A percentile compares a stretch with the other conserved stretches of the same genome.
Evolutionary conservation across 2,888 invertebrate species (phyloP).

Genomic region (Drosophila algonquin): DNA sequence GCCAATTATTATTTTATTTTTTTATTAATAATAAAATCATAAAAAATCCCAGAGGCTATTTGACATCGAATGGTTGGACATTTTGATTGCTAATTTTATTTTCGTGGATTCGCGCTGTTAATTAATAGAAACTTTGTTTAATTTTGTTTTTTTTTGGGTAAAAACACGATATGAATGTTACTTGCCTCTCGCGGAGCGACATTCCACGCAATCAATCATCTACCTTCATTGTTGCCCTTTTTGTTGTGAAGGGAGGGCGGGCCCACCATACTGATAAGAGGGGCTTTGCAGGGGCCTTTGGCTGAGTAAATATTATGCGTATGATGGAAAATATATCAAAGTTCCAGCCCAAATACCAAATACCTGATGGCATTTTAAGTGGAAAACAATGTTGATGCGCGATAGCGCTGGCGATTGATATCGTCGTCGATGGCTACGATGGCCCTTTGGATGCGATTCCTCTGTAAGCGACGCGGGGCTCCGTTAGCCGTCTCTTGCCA

Average conservation of each 20-base stretch:
- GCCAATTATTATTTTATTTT: too few species aligned
- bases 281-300: not conserved
- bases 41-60: too few species aligned
- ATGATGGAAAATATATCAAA: not conserved
- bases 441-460: not conserved
- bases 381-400: conserved; percentile 1
- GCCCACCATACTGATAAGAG: not conserved
- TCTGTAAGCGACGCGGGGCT: not conserved
- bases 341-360: not conserved
- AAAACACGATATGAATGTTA: not conserved
- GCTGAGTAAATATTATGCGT: not conserved
- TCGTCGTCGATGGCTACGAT: not conserved
- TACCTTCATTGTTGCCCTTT: not conserved
- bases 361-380: conserved; percentile 1
- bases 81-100: not conserved
- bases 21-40: too few species aligned
- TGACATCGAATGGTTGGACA: too few species aligned
- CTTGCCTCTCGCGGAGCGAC: not conserved
- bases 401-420: not conserved
- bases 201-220: not conserved
- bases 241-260: not conserved
- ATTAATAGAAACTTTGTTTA: not conserved
- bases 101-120: not conserved
- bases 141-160: too few species aligned
- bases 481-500: not conserved